Percentiles rank a stretch among this genome's conserved stretches.
phyloP scores from a whole-genome alignment of 2,797 vertebrate genomes.

The Chaetodon trifasciatus region DNA sequence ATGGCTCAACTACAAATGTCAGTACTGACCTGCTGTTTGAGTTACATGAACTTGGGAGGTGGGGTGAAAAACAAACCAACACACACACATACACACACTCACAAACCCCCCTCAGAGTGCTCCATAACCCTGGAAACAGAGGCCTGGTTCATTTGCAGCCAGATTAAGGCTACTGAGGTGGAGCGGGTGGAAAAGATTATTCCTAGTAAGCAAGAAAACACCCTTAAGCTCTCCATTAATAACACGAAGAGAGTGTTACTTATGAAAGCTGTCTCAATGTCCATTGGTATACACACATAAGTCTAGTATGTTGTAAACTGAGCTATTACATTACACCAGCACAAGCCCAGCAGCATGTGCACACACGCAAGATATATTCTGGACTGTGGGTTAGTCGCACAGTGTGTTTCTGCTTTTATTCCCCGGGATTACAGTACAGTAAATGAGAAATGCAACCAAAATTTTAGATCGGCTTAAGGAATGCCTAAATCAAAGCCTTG shows the following conservation, averaged over 20 bases:
- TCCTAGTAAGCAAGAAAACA: conserved; percentile 62
- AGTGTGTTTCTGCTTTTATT: conserved; percentile 33
- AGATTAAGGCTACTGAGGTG: conserved; percentile 66
- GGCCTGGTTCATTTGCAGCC: conserved; percentile 67
- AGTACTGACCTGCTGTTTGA: conserved; percentile 13
- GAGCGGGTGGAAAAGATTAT: conserved; percentile 77
- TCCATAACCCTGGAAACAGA: conserved; percentile 62
- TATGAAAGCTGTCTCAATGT: conserved; percentile 47
- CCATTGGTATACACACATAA: conserved; percentile 32
- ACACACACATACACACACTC: conserved; percentile 15
- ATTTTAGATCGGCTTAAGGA: conserved; percentile 51
- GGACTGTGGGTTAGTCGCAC: conserved; percentile 10
- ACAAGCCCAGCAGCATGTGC: neutral
- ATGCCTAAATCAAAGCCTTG: conserved; percentile 53
- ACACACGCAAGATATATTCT: neutral
- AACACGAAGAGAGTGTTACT: conserved; percentile 63
- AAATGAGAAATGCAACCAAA: conserved; percentile 50
- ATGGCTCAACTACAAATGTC: conserved; percentile 5
- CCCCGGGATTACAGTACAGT: conserved; percentile 44
- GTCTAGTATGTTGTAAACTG: conserved; percentile 34
- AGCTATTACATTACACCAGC: conserved; percentile 17
- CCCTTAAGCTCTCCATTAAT: conserved; percentile 57
- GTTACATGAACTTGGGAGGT: conserved; percentile 25
- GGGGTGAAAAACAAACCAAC: conserved; percentile 8
- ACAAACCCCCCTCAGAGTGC: conserved; percentile 5